Evolutionary conservation across 2,888 invertebrate species (phyloP).

Genomic region (Trissolcus brochymenae): DNA sequence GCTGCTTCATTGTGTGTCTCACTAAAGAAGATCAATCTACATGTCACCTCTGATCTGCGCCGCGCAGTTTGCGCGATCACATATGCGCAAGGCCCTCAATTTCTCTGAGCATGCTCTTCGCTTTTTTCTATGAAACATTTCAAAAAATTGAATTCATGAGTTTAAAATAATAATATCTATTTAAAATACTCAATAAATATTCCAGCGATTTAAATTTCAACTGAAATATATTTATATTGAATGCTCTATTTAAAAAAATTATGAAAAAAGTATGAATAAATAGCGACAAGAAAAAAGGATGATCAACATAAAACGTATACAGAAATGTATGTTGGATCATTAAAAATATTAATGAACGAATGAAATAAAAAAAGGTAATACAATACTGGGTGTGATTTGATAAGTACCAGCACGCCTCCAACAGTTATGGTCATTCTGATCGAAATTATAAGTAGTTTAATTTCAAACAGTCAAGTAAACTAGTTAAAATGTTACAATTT

Average conservation of each 20-base stretch:
- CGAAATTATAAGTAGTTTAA: slow-evolving; percentile 13
- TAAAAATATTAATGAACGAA: too few species aligned
- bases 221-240: too few species aligned
- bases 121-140: neutral
- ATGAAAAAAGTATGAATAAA: too few species aligned
- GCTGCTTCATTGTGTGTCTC: slow-evolving; percentile 47
- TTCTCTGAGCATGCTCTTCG: slow-evolving; percentile 37
- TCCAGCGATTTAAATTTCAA: too few species aligned
- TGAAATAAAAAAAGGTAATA: slow-evolving; percentile 57
- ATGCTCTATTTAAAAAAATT: too few species aligned
- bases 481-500: neutral
- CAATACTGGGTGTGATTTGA: slow-evolving; percentile 69
- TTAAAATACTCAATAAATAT: too few species aligned
- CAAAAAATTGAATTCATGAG: neutral
- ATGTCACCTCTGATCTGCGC: slow-evolving; percentile 22
- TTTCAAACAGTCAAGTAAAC: too few species aligned
- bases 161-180: too few species aligned
- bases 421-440: slow-evolving; percentile 9
- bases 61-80: slow-evolving; percentile 52
- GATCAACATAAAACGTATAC: too few species aligned
- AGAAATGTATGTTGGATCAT: too few species aligned
- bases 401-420: slow-evolving; percentile 68
- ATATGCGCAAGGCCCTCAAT: slow-evolving; percentile 31
- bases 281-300: too few species aligned
- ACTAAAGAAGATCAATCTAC: slow-evolving; percentile 48